Base-by-base conservation (phyloP, 2,113 vertebrate species). In the Gobius niger region DNA sequence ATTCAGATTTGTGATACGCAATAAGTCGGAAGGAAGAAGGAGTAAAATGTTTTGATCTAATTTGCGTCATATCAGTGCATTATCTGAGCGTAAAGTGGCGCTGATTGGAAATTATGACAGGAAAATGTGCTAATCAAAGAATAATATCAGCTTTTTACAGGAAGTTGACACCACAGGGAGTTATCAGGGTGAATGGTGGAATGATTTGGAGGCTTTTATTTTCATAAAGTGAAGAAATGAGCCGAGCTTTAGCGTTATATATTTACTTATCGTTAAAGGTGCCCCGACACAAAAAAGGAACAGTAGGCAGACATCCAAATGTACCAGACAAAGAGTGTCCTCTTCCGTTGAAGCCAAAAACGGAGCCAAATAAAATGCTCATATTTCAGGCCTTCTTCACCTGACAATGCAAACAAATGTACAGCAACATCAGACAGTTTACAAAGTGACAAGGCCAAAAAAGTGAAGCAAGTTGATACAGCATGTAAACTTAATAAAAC, bases 91-190 rank as follows among this genome's bases (percentile, higher is more conserved):
- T 12, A 40, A 41, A 60, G 40, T 42, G 74, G 71, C 81, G 65
- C 78, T 62, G 63, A 81, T 34, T 63, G 73, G 57, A 75, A 82
- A 77, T 81, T 75, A 74, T 41, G 14, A 12, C 44, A 54, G 52
- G 68, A 13, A 76, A 84, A 84, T 54, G 67, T 10, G 41, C 50
- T 67, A 78, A 82, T 89, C 79, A 80, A 47, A 67, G 68, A 66
- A 64, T 80, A 83, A 81, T 75, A 83, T 80, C 68, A 44, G 65
- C 57, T 40, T 50, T 75, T 59, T 44, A 50, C 47, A 41, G 85
- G 78, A 88, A 79, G 84, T 76, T 75, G 52, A 85, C 76, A 67
- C 67, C 65, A 41, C 13, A 41, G 42, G 70, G 72, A 69, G 59
- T 63, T 42, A 47, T 8, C 24, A 40, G 11, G 15, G 15, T 68